Evolutionary conservation across 2,113 vertebrate genomes (phyloP).

Genomic region (Rhynchopsitta pachyrhyncha): DNA sequence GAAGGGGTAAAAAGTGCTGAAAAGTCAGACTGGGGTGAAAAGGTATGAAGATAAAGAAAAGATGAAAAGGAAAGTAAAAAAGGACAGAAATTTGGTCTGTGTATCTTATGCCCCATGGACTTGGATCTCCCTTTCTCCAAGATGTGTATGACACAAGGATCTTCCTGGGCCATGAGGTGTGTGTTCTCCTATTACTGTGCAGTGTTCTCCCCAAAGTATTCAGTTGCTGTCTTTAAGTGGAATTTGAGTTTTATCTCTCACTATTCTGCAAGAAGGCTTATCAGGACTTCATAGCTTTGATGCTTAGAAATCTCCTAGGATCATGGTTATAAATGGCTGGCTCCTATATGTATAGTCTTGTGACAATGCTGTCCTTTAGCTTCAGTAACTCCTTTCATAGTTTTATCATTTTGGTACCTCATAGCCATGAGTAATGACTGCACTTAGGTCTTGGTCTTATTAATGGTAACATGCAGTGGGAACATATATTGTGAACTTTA

Average conservation of each 20-base stretch:
- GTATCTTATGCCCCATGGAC: neutral
- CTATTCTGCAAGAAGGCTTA: neutral
- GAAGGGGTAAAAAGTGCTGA: neutral
- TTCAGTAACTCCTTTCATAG: neutral
- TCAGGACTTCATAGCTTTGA: neutral
- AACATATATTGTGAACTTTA: neutral
- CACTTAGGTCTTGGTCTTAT: neutral
- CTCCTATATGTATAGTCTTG: neutral
- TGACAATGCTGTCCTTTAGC: neutral
- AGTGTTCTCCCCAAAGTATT: neutral
- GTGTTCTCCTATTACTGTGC: neutral
- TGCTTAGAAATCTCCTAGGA: neutral
- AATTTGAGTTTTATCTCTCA: neutral
- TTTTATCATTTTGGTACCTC: neutral
- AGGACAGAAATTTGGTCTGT: neutral
- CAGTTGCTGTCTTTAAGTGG: neutral
- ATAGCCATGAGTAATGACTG: neutral
- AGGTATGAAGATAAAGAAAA: neutral
- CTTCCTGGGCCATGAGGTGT: neutral
- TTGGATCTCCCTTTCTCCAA: neutral
- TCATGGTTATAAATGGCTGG: neutral
- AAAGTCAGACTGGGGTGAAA: neutral
- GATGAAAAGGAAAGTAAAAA: neutral
- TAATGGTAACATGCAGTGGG: neutral
- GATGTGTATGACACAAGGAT: rapidly evolving